phyloP scores from a whole-genome alignment of 1,140 invertebrate species.

The Ectropis grisescens region DNA sequence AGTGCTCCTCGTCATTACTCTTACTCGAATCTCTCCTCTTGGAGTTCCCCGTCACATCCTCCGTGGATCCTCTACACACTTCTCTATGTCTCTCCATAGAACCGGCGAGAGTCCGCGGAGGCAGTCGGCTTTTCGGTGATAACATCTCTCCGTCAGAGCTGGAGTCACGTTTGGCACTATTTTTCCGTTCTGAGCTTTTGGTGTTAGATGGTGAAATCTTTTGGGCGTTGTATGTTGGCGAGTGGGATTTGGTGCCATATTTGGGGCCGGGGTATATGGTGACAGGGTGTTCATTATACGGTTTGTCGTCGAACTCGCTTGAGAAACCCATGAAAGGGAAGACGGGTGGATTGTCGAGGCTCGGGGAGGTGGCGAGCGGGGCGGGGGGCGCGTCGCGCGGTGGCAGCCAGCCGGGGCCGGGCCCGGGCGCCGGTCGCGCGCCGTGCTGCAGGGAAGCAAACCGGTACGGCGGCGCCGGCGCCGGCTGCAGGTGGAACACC shows the following conservation, averaged over 20 bases:
- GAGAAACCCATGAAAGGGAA: slow-evolving; percentile 65
- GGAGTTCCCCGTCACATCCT: slow-evolving; percentile 44
- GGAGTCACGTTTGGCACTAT: slow-evolving; percentile 42
- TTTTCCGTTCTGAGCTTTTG: slow-evolving; percentile 42
- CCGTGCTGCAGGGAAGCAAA: slow-evolving; percentile 77
- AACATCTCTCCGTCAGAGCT: slow-evolving; percentile 61
- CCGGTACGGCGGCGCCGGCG: slow-evolving; percentile 71
- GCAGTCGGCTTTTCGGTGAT: slow-evolving; percentile 72
- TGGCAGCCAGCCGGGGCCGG: slow-evolving; percentile 53
- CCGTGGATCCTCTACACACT: slow-evolving; percentile 73
- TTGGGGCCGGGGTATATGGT: slow-evolving; percentile 73
- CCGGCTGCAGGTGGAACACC: slow-evolving; percentile 68
- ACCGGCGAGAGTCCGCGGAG: slow-evolving; percentile 77
- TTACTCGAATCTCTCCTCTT: slow-evolving; percentile 55
- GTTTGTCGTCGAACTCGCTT: slow-evolving; percentile 63
- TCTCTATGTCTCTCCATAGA: slow-evolving; percentile 82
- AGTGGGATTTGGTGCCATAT: slow-evolving; percentile 51
- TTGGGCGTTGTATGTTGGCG: slow-evolving; percentile 54
- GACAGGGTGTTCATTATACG: slow-evolving; percentile 74
- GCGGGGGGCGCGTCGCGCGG: slow-evolving; percentile 30
- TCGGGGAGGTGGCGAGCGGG: slow-evolving; percentile 50
- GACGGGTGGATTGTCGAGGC: slow-evolving; percentile 50
- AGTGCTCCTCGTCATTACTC: slow-evolving; percentile 78
- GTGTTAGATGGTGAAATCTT: slow-evolving; percentile 48
- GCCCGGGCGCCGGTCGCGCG: slow-evolving; percentile 50